Conservation (phyloP, 2,113 vertebrate genomes). For the Crotalus horridus region DNA sequence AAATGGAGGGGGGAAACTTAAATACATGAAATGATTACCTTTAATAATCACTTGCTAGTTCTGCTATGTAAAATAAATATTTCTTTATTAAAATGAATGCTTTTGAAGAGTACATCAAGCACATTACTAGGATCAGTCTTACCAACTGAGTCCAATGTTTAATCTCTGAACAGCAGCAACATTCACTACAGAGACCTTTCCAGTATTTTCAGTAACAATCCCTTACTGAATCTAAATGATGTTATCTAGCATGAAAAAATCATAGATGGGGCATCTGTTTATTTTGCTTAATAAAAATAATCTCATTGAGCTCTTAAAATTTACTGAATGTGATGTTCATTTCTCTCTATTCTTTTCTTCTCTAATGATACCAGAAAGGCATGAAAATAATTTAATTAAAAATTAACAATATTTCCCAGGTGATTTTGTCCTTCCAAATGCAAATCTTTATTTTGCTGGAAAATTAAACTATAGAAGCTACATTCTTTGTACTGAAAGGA, state of each 20-base stretch:
- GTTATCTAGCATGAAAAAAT: constrained; percentile 38
- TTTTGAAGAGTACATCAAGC: constrained; percentile 63
- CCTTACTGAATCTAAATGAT: constrained; percentile 35
- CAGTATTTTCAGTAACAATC: constrained; percentile 51
- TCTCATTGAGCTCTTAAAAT: constrained; percentile 32
- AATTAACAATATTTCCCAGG: constrained; percentile 27
- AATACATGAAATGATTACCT: constrained; percentile 55
- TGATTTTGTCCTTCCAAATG: constrained; percentile 9
- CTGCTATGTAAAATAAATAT: constrained; percentile 45
- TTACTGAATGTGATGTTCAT: constrained; percentile 1
- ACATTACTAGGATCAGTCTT: constrained; percentile 47
- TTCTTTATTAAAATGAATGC: constrained; percentile 49
- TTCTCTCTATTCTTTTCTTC: constrained; percentile 11
- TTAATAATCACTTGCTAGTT: constrained; percentile 51
- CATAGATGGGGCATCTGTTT: constrained; percentile 19
- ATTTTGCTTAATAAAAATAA: constrained; percentile 34
- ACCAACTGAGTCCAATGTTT: constrained; percentile 51
- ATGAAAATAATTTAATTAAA: constrained; percentile 8
- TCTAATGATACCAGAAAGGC: constrained; percentile 8
- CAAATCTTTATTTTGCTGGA: constrained; percentile 7
- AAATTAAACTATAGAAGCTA: not conserved
- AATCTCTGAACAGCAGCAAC: constrained; percentile 32
- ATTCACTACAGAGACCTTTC: constrained; percentile 28
- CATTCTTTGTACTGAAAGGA: not conserved
- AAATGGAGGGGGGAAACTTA: not conserved